Base-by-base conservation (phyloP, 2,888 invertebrate species). In the Mermis nigrescens region DNA sequence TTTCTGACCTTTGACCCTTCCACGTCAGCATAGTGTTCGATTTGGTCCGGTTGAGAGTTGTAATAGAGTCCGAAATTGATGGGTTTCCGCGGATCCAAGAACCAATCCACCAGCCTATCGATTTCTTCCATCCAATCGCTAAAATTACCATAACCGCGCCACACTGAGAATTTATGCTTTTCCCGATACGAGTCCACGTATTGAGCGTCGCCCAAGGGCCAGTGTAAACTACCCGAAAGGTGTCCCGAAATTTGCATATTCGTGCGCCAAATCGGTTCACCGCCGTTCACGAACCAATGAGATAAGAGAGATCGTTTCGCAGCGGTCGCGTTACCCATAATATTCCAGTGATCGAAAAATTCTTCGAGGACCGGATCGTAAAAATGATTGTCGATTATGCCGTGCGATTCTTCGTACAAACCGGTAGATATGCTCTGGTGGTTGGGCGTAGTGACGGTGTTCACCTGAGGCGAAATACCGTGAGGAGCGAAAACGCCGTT, bases 341-440 rank as follows among this genome's bases (percentile, higher is more conserved):
- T 19, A 4, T 74, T 51, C 75, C 70, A 1, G 76, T 61, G 62
- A 66, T 67, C 29, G 64, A 65, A 38, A 65, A 46, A 64, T 58
- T 60, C 63, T 1, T 62, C 69, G 63, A 51, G 66, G 31, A 69
- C 65, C 0, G 76, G 75, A 69, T 83, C 82, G 67, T 77, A 82
- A 65, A 80, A 76, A 31, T 68, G 68, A 69, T 81, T 83, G 12
- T 79, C 82, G 1, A 83, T 71, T 32, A 84, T 80, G 0, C 84
- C 84, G 72, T 84, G 84, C 22, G 74, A 76, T 70, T 83, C 83
- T 0, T 81, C 77, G 68, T 80, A 82, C 56, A 82, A 71, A 7
- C 83, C 83, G 31, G 82, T 85, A 0, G 80, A 81, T 58, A 84
- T 81, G 0, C 82, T 79, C 67, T 81, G 81, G 73, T 84, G 84